Percentiles rank a stretch among this genome's conserved stretches.
Evolutionary conservation across 2,888 invertebrate species (phyloP).

Genomic region (Apeira syringaria): DNA sequence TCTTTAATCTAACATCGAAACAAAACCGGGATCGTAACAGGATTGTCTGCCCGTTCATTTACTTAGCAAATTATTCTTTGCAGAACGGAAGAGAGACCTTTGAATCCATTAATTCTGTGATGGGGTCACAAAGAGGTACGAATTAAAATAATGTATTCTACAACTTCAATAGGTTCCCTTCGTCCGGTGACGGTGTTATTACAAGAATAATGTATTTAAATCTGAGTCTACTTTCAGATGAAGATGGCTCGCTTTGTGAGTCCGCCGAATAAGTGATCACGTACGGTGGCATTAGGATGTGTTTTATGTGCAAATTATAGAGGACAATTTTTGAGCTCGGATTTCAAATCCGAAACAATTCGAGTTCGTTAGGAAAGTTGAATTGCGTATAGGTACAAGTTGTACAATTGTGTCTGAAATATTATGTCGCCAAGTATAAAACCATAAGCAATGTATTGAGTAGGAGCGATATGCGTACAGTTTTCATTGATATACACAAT

Average conservation of each 20-base stretch:
- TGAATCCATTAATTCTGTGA: constrained; percentile 81
- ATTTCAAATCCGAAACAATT: constrained; percentile 61
- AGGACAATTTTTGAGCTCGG: constrained; percentile 75
- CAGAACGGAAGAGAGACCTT: constrained; percentile 80
- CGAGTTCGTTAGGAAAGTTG: constrained; percentile 75
- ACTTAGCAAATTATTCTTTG: constrained; percentile 84
- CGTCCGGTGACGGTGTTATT: constrained; percentile 78
- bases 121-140: constrained; percentile 81
- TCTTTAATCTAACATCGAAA: constrained; percentile 81
- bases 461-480: constrained; percentile 3
- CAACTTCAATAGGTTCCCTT: constrained; percentile 78
- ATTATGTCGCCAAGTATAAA: constrained; percentile 6
- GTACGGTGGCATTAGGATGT: constrained; percentile 79
- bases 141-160: constrained; percentile 84
- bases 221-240: constrained; percentile 79
- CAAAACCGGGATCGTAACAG: constrained; percentile 77
- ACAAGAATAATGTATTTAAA: constrained; percentile 83
- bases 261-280: constrained; percentile 78
- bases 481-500: constrained; percentile 9
- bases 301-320: constrained; percentile 83
- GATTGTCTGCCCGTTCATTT: constrained; percentile 82
- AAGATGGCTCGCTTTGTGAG: constrained; percentile 75
- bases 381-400: too few species aligned
- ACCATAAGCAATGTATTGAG: not conserved
- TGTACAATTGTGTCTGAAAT: constrained; percentile 17